Conservation (phyloP, 1,140 invertebrate species). For the Magallana ariakensis region DNA sequence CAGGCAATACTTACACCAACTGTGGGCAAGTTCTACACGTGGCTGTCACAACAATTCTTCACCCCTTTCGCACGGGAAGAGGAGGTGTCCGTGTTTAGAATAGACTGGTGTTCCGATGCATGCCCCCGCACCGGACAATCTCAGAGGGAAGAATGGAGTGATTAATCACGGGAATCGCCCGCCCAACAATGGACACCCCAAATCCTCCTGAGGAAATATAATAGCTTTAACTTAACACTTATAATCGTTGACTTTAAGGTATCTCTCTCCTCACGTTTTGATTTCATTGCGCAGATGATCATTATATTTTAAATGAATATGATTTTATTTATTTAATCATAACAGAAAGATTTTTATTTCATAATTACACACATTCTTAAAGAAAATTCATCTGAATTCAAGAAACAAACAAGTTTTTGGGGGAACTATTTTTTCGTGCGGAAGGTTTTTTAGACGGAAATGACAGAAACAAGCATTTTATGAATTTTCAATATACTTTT, state of each 20-base stretch:
- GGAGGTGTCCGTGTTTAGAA: conserved; percentile 9
- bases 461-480: no score
- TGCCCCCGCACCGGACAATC: background rate
- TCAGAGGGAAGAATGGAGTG: conserved; percentile 44
- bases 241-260: background rate
- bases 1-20: conserved; percentile 81
- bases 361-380: no score
- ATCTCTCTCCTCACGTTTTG: no score
- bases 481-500: no score
- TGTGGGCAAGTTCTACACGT: conserved; percentile 76
- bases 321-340: no score
- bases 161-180: background rate
- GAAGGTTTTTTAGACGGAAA: no score
- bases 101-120: background rate
- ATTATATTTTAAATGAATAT: no score
- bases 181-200: conserved; percentile 47
- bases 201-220: conserved; percentile 19
- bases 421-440: no score
- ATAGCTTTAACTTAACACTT: background rate
- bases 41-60: conserved; percentile 43
- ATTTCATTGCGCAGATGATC: no score
- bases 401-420: no score
- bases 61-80: background rate
- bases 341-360: no score
- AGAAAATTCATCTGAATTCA: no score